Conservation (phyloP, 2,797 vertebrate genomes). For the Hyperoplus immaculatus region DNA sequence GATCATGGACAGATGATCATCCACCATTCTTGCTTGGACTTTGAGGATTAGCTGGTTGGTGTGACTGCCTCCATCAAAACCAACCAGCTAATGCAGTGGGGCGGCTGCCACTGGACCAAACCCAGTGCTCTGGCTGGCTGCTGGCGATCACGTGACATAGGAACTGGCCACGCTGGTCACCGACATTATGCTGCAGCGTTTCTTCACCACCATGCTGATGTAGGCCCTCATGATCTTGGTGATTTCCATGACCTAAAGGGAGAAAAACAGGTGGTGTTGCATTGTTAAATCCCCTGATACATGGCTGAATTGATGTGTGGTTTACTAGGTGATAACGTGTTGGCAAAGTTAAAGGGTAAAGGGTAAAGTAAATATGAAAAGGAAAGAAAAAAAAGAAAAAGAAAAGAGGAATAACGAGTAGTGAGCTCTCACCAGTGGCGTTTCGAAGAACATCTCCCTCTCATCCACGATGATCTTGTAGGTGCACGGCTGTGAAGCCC, state of each 20-base stretch:
- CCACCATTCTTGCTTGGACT: constrained; percentile 28
- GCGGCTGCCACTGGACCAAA: constrained; percentile 44
- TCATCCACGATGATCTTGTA: constrained; percentile 96
- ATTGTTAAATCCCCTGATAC: background rate
- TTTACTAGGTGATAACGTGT: background rate
- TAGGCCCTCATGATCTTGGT: constrained; percentile 97
- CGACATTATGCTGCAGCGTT: constrained; percentile 94
- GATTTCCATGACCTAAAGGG: constrained; percentile 91
- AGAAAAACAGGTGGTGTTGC: background rate
- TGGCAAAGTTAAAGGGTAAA: background rate
- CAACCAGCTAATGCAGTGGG: constrained; percentile 32
- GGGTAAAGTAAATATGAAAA: no score
- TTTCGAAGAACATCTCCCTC: constrained; percentile 97
- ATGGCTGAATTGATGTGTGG: background rate
- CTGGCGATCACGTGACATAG: constrained; percentile 90
- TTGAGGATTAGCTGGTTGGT: constrained; percentile 53
- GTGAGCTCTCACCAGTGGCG: constrained; percentile 85
- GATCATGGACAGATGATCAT: constrained; percentile 8
- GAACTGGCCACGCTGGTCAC: constrained; percentile 87
- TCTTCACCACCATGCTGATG: constrained; percentile 97
- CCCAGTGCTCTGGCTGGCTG: constrained; percentile 47
- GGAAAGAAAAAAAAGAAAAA: background rate
- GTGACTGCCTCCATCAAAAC: constrained; percentile 54
- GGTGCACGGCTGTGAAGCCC: constrained; percentile 92
- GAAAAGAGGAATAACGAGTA: background rate